Conservation (phyloP, 2,888 invertebrate species). For the Hoplodrina blanda region DNA sequence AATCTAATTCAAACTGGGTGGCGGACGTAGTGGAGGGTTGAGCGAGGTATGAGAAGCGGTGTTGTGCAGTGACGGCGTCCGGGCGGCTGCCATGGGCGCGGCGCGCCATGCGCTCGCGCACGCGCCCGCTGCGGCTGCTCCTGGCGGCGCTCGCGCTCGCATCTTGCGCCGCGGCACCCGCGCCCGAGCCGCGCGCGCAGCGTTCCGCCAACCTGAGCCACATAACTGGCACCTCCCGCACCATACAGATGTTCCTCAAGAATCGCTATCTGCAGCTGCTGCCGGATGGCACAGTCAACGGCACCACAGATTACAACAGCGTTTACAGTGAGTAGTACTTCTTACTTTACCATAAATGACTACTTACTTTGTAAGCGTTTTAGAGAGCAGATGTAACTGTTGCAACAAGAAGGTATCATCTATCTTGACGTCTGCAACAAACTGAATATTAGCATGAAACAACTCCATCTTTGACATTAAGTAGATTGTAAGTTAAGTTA, state of each 20-base stretch:
- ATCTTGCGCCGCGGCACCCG: constrained; percentile 88
- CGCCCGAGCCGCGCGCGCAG: constrained; percentile 92
- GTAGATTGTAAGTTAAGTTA: not conserved
- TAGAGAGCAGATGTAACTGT: not conserved
- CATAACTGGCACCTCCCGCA: constrained; percentile 94
- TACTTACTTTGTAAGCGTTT: not conserved
- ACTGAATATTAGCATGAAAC: not conserved
- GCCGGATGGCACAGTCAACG: constrained; percentile 96
- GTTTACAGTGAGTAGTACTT: constrained; percentile 94
- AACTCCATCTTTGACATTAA: not conserved
- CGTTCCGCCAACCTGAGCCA: constrained; percentile 95
- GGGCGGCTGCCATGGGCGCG: constrained; percentile 89
- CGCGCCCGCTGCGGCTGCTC: constrained; percentile 89
- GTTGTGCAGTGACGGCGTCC: constrained; percentile 89
- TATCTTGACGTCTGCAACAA: not conserved
- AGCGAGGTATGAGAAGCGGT: constrained; percentile 79
- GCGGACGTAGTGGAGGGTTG: constrained; percentile 57
- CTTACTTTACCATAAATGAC: not conserved
- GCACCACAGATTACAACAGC: constrained; percentile 94
- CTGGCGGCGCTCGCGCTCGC: constrained; percentile 89
- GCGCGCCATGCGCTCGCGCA: constrained; percentile 89
- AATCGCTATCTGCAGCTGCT: constrained; percentile 95
- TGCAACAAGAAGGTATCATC: too few relatives aligned
- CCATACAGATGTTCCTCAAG: constrained; percentile 96
- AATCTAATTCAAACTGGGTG: constrained; percentile 49